phyloP scores from a whole-genome alignment of 2,888 invertebrate species.

The Hirtodrosophila trivittata region DNA sequence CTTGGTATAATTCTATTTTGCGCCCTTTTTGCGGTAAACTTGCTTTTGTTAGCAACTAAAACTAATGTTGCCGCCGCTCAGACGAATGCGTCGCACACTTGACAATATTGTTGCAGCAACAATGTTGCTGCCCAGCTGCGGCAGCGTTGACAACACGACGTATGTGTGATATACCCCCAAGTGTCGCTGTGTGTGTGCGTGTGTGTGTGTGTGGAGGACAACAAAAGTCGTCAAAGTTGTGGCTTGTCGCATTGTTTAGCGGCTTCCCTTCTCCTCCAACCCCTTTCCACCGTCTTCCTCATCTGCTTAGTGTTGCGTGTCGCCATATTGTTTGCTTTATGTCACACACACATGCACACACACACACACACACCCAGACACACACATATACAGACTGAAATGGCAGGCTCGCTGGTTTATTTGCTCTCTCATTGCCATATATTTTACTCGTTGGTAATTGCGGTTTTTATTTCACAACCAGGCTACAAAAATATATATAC shows the following conservation, averaged over 20 bases:
- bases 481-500: conserved; percentile 18
- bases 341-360: conserved; percentile 51
- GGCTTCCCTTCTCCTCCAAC: not conserved
- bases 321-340: conserved; percentile 79
- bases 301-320: conserved; percentile 75
- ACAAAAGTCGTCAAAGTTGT: conserved; percentile 52
- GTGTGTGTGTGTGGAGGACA: conserved; percentile 13
- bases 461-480: conserved; percentile 77
- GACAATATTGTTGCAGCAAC: conserved; percentile 65
- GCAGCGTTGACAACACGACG: conserved; percentile 41
- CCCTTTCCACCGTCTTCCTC: conserved; percentile 30
- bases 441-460: conserved; percentile 75
- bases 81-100: conserved; percentile 14
- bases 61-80: conserved; percentile 65
- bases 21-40: conserved; percentile 36
- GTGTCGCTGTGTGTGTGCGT: conserved; percentile 2
- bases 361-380: conserved; percentile 15
- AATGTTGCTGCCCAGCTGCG: conserved; percentile 56
- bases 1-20: conserved; percentile 70
- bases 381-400: conserved; percentile 1
- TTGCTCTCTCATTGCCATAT: conserved; percentile 56
- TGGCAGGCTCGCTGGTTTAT: conserved; percentile 44
- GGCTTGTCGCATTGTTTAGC: conserved; percentile 39
- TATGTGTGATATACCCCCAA: conserved; percentile 41
- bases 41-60: conserved; percentile 56